A percentile compares a stretch with the other conserved stretches of the same genome.
Conservation (phyloP, 1,140 invertebrate species). For the Bombus waltoni region DNA sequence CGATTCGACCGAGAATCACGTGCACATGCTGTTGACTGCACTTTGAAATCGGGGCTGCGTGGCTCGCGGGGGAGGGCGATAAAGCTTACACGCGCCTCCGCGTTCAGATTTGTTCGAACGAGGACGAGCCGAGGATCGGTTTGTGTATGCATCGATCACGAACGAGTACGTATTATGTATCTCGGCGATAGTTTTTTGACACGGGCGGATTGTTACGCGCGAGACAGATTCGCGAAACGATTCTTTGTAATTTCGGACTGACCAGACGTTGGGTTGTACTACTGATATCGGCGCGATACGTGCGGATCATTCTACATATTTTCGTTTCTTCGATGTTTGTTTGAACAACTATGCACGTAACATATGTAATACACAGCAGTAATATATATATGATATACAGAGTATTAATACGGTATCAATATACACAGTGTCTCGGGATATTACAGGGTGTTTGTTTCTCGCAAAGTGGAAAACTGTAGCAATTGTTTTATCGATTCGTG, state of each 20-base stretch:
- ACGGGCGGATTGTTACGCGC: too few relatives aligned
- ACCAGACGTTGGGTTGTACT: not conserved
- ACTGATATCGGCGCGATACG: not conserved
- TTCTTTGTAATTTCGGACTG: slow-evolving; percentile 6
- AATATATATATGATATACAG: too few relatives aligned
- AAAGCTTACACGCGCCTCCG: slow-evolving; percentile 26
- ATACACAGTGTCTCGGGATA: not conserved
- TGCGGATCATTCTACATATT: not conserved
- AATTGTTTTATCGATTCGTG: not conserved
- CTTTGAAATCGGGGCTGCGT: slow-evolving; percentile 59
- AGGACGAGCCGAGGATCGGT: not conserved
- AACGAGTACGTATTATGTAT: not conserved
- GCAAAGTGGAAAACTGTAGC: not conserved
- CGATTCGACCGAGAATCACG: slow-evolving; percentile 46
- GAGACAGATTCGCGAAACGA: not conserved
- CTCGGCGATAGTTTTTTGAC: not conserved
- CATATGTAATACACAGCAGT: too few relatives aligned
- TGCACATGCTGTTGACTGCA: slow-evolving; percentile 39
- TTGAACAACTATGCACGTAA: not conserved
- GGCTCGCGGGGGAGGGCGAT: slow-evolving; percentile 53
- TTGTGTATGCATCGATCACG: not conserved
- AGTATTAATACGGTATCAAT: too few relatives aligned
- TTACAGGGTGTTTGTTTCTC: too few relatives aligned
- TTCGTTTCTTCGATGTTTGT: too few relatives aligned
- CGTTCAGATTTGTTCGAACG: not conserved